phyloP scores from a whole-genome alignment of 2,888 invertebrate species.

The Chloroclystis v-ata region DNA sequence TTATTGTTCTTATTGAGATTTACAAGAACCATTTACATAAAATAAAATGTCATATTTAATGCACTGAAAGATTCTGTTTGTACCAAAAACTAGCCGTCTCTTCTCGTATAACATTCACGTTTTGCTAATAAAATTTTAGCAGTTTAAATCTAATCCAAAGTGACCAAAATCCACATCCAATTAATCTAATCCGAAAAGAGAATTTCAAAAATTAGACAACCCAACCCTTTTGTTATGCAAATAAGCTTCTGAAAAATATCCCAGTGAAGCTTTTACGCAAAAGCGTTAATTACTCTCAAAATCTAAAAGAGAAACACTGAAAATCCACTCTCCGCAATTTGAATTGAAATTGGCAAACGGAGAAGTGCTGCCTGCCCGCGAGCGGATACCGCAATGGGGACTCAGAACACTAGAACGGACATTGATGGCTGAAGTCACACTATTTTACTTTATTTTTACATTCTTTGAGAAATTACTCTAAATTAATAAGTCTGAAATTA shows the following conservation, averaged over 20 bases:
- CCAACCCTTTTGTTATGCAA: slow-evolving; percentile 14
- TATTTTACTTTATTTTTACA: no score
- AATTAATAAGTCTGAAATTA: no score
- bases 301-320: slow-evolving; percentile 41
- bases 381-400: slow-evolving; percentile 34
- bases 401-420: slow-evolving; percentile 27
- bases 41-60: no score
- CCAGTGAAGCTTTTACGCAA: slow-evolving; percentile 23
- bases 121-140: no score
- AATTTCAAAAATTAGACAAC: neutral
- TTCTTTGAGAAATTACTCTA: no score
- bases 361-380: slow-evolving; percentile 27
- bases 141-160: neutral
- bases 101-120: no score
- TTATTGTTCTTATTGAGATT: no score
- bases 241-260: slow-evolving; percentile 23
- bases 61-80: no score
- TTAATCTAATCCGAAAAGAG: slow-evolving; percentile 1
- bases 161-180: slow-evolving; percentile 3
- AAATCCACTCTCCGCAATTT: slow-evolving; percentile 48
- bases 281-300: slow-evolving; percentile 45
- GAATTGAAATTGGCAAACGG: slow-evolving; percentile 54
- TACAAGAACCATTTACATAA: no score
- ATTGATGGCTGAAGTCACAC: neutral
- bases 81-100: no score